phyloP scores from a whole-genome alignment of 2,888 invertebrate genomes.

The Glaucopsyche alexis region DNA sequence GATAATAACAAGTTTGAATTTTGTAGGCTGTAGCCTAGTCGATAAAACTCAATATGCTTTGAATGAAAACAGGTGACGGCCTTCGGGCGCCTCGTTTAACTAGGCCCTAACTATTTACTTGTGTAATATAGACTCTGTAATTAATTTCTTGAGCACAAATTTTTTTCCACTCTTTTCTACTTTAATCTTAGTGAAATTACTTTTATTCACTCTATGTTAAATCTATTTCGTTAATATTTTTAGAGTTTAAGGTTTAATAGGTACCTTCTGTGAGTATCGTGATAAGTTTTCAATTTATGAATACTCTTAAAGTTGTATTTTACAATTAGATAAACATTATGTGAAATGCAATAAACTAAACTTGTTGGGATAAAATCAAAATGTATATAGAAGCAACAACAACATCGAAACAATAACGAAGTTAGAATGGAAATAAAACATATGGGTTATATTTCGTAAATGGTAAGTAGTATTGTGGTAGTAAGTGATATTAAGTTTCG shows the following conservation, averaged over 20 bases:
- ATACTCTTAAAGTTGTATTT: background rate
- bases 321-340: background rate
- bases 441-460: too few relatives aligned
- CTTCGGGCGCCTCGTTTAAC: too few relatives aligned
- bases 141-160: constrained; percentile 8
- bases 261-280: too few relatives aligned
- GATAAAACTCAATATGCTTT: too few relatives aligned
- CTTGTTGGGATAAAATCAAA: constrained; percentile 11
- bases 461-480: too few relatives aligned
- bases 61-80: too few relatives aligned
- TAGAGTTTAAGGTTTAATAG: background rate
- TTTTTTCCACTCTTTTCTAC: constrained; percentile 11
- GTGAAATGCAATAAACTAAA: background rate
- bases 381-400: background rate
- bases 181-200: background rate
- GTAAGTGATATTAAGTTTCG: too few relatives aligned
- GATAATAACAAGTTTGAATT: too few relatives aligned
- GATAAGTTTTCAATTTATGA: background rate
- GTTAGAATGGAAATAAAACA: background rate
- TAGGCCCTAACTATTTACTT: background rate
- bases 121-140: background rate
- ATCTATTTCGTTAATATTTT: too few relatives aligned
- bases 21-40: too few relatives aligned
- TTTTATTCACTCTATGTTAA: too few relatives aligned
- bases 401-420: background rate